A percentile compares a stretch with the other conserved stretches of the same genome.
These are phyloP conservation scores for Hippasteria phrygiana DNA, from an alignment of 53 echinoderm and acorn worm species.

Conservation along the genomic window DNA sequence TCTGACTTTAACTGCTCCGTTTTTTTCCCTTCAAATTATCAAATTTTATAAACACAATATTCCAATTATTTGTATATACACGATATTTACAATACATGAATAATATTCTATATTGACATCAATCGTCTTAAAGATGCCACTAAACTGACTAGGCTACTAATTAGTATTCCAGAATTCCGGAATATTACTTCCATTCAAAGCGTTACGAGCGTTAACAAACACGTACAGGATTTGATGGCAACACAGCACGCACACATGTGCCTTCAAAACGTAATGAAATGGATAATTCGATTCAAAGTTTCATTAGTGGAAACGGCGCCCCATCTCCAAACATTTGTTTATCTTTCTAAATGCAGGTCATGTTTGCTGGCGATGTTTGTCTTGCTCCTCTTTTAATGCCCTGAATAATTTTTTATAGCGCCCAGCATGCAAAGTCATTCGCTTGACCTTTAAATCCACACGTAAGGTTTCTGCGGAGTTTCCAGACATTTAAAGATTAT, in stretches of 20 bases:
- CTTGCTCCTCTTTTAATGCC: not conserved
- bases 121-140: not conserved
- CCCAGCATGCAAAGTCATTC: no score
- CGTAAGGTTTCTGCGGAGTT: no score
- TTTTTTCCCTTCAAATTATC: constrained; percentile 19
- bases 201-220: no score
- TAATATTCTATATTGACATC: not conserved
- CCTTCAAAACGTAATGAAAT: not conserved
- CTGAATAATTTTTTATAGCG: not conserved
- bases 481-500: no score
- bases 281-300: not conserved
- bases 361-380: not conserved
- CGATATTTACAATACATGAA: constrained; percentile 38
- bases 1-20: not conserved
- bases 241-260: not conserved
- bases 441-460: no score
- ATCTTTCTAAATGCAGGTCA: not conserved
- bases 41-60: constrained; percentile 44
- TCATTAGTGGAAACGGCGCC: not conserved
- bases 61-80: constrained; percentile 12
- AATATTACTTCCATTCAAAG: no score
- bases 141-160: not conserved
- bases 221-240: not conserved
- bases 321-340: not conserved
- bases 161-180: no score